Percentiles rank a stretch among this genome's conserved stretches.
Conservation (phyloP, 2,113 vertebrate species). For the Bothrops jararaca region DNA sequence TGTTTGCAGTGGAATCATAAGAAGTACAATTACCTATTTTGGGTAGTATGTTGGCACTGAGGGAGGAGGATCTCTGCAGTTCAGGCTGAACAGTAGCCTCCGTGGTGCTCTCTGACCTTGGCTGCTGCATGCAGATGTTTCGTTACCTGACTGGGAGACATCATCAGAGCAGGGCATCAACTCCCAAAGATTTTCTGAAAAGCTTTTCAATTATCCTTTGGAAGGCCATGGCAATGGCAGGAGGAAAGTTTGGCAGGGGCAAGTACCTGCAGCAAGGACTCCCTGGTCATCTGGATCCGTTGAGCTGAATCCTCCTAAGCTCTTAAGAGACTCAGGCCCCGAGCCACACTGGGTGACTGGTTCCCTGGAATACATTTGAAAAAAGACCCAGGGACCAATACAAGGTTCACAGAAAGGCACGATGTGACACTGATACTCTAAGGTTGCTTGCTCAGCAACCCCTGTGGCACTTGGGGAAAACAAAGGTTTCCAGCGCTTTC, state of each 20-base stretch:
- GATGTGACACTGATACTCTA: neutral
- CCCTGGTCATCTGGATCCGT: neutral
- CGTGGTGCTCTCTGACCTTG: no score
- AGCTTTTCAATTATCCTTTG: neutral
- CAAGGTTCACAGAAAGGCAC: neutral
- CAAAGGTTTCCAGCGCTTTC: neutral
- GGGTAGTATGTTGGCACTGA: neutral
- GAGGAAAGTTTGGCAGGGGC: no score
- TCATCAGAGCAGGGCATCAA: neutral
- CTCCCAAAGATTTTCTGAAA: neutral
- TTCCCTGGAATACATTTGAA: neutral
- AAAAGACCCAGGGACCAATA: neutral
- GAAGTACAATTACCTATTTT: neutral
- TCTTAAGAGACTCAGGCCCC: neutral
- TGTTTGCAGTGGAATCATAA: neutral
- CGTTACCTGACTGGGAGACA: no score
- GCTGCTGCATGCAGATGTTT: no score
- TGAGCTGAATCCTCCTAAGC: neutral
- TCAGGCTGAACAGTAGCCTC: no score
- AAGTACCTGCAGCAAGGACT: neutral
- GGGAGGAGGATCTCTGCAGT: no score
- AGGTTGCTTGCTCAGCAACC: neutral
- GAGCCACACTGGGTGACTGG: neutral
- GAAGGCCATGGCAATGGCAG: neutral
- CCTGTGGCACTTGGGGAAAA: neutral